Evolutionary conservation across 1,140 invertebrate genomes (phyloP), one percentile per base, ranked within the genome.

Genomic region (Euschistus heros): DNA sequence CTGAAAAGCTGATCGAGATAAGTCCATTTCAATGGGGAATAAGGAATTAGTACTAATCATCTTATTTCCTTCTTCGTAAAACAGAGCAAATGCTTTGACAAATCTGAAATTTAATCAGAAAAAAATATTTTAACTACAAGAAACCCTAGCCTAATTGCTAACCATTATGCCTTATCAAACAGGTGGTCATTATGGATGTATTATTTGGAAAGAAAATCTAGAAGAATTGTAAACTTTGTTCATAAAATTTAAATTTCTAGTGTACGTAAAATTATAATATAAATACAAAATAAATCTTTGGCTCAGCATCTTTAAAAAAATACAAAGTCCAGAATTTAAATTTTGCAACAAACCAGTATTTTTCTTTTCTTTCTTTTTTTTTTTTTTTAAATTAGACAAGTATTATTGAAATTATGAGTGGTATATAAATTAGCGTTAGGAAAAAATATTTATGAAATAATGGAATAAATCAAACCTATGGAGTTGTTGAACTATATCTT

Each of bases 11-110:
- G 87, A 90, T 71, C 91, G 84, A 2, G 91, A 88, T 17, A 98
- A 79, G 77, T 98, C 94, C 18, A 98, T 90, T 79, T 99, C 96
- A 13, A 99, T 94, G 0, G 95, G 96, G 76, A 98, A 98, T 7
- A 97, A 79, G 0, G 84, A 81, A 0, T 86, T 83, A 50, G 84
- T 82, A 33, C 86, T 83, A 47, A 95, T 77, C 68, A 93, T 80
- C 54, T 84, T 81, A 52, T 82, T 77, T 0, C 80, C 78, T 54
- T 80, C 82, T 50, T 60, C 57, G 47, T 71, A 71, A 61, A 73
- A 73, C 50, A 60, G 50, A 20, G 79, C 77, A 69, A 86, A 78
- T n/a, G 79, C 79, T 26, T 77, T 75, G 5, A 69, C 83, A 64
- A 95, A 82, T 15, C 54, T 57, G 24, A 26, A 26, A 26, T 17